A percentile compares a stretch with the other conserved stretches of the same genome.
Conservation (phyloP, 2,113 vertebrate species). For the Sapayoa aenigma region DNA sequence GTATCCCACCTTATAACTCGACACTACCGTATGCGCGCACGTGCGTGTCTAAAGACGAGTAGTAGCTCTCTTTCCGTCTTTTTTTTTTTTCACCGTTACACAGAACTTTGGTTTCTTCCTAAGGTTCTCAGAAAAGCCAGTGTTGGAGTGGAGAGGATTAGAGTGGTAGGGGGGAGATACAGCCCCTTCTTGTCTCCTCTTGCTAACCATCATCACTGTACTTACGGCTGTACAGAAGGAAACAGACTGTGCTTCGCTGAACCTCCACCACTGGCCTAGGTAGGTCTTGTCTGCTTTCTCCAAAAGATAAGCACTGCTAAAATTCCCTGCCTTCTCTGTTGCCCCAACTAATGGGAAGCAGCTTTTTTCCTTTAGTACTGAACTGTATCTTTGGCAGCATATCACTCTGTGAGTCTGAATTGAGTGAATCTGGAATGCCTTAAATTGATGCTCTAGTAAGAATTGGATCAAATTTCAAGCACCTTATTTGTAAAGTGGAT, state of each 20-base stretch:
- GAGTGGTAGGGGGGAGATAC: background rate
- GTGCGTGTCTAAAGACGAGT: background rate
- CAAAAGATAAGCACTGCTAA: background rate
- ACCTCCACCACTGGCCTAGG: background rate
- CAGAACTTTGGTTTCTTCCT: background rate
- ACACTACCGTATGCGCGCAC: rapidly evolving
- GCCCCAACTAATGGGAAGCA: background rate
- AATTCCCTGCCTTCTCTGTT: background rate
- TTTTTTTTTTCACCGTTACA: background rate
- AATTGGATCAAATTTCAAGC: background rate
- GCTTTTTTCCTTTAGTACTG: background rate
- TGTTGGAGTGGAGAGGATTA: background rate
- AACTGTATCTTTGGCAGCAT: background rate
- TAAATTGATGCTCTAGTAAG: background rate
- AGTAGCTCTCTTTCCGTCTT: background rate
- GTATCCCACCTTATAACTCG: background rate
- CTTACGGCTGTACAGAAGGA: background rate
- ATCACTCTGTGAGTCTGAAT: background rate
- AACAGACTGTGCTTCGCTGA: background rate
- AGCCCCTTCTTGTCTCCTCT: background rate
- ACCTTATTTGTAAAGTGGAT: background rate
- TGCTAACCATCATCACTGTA: background rate
- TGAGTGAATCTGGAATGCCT: background rate
- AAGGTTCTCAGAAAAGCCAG: background rate
- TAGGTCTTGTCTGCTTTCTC: background rate